Percentiles rank a stretch among this genome's conserved stretches.
Evolutionary conservation across 2,113 vertebrate genomes (phyloP).

Genomic region (Trogon melanurus): DNA sequence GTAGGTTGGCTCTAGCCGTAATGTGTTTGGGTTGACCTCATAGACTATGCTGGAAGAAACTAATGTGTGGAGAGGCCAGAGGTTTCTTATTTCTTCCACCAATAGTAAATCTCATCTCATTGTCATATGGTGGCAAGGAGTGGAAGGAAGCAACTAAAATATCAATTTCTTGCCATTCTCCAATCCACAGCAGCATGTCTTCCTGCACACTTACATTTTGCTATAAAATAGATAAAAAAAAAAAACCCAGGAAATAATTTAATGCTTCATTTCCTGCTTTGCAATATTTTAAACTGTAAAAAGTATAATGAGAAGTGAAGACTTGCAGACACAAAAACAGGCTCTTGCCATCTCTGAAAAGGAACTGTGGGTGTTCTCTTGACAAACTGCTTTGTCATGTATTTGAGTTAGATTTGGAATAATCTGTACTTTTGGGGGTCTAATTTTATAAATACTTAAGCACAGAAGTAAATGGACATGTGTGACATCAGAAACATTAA

Average conservation of each 20-base stretch:
- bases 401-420: not conserved
- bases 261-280: not conserved
- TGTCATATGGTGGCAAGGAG: not conserved
- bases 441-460: not conserved
- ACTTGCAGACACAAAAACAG: not conserved
- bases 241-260: not conserved
- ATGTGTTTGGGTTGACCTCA: not conserved
- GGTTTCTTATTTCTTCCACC: not conserved
- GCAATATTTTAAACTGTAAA: not conserved
- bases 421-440: not conserved
- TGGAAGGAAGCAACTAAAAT: not conserved
- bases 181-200: not conserved
- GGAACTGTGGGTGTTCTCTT: not conserved
- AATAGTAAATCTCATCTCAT: not conserved
- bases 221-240: not conserved
- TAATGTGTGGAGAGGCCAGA: not conserved
- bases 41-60: not conserved
- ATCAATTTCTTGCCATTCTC: not conserved
- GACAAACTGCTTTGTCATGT: not conserved
- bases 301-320: not conserved
- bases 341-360: not conserved
- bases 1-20: not conserved
- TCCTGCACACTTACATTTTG: not conserved
- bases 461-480: not conserved
- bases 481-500: not conserved